Percentiles rank a stretch among this genome's conserved stretches.
These are phyloP conservation scores for Cerastis leucographa DNA, from an alignment of 2,888 invertebrate genomes.

Conservation along the genomic window DNA sequence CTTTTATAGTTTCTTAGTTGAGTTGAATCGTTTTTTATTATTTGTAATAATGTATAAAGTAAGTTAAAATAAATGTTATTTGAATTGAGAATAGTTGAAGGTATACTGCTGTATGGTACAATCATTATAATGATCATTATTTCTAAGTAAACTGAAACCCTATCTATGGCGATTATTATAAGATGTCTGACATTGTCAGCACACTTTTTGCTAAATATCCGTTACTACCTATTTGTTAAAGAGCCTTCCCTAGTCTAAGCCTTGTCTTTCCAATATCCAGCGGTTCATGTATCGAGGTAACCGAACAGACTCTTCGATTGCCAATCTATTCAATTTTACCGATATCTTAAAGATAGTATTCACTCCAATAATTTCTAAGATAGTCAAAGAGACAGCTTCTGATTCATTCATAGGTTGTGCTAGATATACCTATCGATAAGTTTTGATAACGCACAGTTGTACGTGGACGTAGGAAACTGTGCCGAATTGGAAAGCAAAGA, in stretches of 20 bases:
- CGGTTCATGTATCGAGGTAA: background rate
- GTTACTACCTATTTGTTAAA: background rate
- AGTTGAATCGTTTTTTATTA: too few relatives aligned
- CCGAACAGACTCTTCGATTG: background rate
- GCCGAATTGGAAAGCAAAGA: constrained; percentile 35
- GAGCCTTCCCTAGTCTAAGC: background rate
- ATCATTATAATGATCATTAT: too few relatives aligned
- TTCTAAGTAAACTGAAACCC: background rate
- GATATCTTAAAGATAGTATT: constrained; percentile 52
- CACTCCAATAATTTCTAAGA: constrained; percentile 52
- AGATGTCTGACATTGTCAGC: background rate
- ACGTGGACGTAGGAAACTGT: constrained; percentile 11
- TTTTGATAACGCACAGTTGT: constrained; percentile 36
- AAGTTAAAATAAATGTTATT: too few relatives aligned
- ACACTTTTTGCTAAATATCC: background rate
- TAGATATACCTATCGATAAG: constrained; percentile 27
- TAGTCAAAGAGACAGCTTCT: constrained; percentile 40
- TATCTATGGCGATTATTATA: background rate
- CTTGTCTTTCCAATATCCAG: background rate
- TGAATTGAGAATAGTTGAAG: too few relatives aligned
- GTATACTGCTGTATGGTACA: background rate
- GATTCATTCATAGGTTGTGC: constrained; percentile 33
- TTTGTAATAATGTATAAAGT: too few relatives aligned
- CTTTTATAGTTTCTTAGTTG: too few relatives aligned
- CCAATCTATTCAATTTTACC: constrained; percentile 26